phyloP scores from a whole-genome alignment of 2,797 vertebrate genomes.

The Sebastes aleutianus region DNA sequence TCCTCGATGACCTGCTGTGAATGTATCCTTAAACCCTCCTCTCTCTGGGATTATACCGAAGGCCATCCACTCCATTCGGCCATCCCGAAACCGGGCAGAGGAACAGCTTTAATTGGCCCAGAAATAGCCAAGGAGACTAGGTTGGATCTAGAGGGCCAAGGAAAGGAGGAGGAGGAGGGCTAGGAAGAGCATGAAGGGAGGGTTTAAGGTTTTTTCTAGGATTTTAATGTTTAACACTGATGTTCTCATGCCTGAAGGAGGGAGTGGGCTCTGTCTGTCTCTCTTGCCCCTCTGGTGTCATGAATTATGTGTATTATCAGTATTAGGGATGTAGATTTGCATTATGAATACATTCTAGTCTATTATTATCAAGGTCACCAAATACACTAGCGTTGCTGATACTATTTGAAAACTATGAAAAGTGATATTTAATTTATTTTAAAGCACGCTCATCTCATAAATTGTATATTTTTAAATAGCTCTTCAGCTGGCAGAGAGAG shows the following conservation, averaged over 20 bases:
- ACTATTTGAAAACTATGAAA: not conserved
- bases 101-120: constrained; percentile 67
- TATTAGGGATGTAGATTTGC: not conserved
- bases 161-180: constrained; percentile 2
- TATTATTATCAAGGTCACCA: constrained; percentile 15
- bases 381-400: not conserved
- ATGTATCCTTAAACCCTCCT: constrained; percentile 36
- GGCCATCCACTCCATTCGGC: constrained; percentile 41
- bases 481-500: not conserved
- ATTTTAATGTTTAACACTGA: constrained; percentile 51
- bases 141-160: constrained; percentile 36
- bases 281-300: not conserved
- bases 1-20: constrained; percentile 52
- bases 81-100: constrained; percentile 26
- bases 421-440: not conserved
- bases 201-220: constrained; percentile 41
- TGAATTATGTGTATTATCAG: constrained; percentile 25
- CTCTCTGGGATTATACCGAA: constrained; percentile 59
- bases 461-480: not conserved
- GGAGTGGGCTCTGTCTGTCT: constrained; percentile 5
- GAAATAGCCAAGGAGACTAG: constrained; percentile 62
- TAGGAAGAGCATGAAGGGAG: constrained; percentile 18
- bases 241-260: constrained; percentile 35
- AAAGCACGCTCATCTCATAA: not conserved
- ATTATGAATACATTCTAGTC: not conserved